phyloP scores from a whole-genome alignment of 2,797 vertebrate species.

The Peromyscus eremicus region DNA sequence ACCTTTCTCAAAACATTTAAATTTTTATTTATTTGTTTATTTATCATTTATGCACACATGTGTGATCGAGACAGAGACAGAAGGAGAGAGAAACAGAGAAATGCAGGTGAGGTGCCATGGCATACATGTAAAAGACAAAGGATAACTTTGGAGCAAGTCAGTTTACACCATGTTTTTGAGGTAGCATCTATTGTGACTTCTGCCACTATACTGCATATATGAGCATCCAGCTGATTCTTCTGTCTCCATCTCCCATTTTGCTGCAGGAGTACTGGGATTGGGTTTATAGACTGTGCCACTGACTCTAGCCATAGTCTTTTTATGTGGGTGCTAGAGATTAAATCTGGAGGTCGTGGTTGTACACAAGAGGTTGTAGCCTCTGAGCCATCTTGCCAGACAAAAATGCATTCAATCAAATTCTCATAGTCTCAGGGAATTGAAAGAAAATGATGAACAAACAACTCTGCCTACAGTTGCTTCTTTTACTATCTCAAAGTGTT shows the following conservation, averaged over 20 bases:
- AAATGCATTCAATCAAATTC: background rate
- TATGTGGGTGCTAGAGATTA: background rate
- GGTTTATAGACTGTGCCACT: background rate
- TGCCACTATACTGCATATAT: background rate
- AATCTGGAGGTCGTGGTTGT: background rate
- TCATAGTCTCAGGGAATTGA: slow-evolving; percentile 15
- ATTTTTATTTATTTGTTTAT: background rate
- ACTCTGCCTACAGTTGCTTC: background rate
- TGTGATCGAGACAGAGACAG: background rate
- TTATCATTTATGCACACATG: background rate
- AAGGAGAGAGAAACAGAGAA: background rate
- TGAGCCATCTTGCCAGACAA: background rate
- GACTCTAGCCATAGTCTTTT: background rate
- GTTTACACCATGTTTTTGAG: background rate
- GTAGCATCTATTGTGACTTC: background rate
- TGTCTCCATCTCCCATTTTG: background rate
- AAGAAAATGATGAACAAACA: background rate
- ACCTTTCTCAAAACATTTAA: background rate
- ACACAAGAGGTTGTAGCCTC: background rate
- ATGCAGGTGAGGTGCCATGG: fast-evolving
- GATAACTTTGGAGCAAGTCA: background rate
- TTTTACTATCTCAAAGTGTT: background rate
- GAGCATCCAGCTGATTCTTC: background rate
- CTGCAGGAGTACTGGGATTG: background rate
- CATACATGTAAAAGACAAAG: background rate